These are phyloP conservation scores for Neoscelio sp. DNA, from an alignment of 2,888 invertebrate species.

Conservation along the genomic window DNA sequence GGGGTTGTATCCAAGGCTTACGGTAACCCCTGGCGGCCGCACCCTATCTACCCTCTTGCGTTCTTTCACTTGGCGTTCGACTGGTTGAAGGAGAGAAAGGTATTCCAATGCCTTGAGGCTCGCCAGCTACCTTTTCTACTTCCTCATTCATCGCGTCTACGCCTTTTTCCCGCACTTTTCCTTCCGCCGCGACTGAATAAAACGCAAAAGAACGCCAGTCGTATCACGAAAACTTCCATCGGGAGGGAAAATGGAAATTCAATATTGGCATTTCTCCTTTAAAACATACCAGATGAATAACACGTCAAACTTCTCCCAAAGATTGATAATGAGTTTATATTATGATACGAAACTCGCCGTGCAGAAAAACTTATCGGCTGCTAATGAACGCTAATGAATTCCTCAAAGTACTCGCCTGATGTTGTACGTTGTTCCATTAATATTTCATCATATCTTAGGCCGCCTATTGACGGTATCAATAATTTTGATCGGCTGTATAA, in stretches of 20 bases:
- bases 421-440: constrained; percentile 42
- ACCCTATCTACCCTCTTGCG: constrained; percentile 62
- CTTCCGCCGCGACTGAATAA: constrained; percentile 65
- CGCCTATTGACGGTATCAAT: constrained; percentile 11
- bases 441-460: constrained; percentile 27
- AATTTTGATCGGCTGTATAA: constrained; percentile 31
- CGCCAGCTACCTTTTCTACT: constrained; percentile 65
- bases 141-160: constrained; percentile 69
- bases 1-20: constrained; percentile 57
- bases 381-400: constrained; percentile 53
- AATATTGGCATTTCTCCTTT: constrained; percentile 72
- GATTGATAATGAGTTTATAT: constrained; percentile 57
- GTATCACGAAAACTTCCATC: constrained; percentile 48
- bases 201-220: constrained; percentile 63
- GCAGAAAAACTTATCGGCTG: constrained; percentile 24
- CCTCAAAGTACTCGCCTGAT: constrained; percentile 21
- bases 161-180: constrained; percentile 68
- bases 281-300: constrained; percentile 55
- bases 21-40: constrained; percentile 60
- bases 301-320: constrained; percentile 30
- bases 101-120: constrained; percentile 75
- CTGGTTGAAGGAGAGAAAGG: constrained; percentile 65
- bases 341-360: constrained; percentile 35
- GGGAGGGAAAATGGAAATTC: constrained; percentile 72
- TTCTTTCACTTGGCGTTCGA: constrained; percentile 65